A percentile compares a stretch with the other conserved stretches of the same genome.
Evolutionary conservation across 1,140 invertebrate genomes (phyloP).

Genomic region (Cyclargus thomasi): DNA sequence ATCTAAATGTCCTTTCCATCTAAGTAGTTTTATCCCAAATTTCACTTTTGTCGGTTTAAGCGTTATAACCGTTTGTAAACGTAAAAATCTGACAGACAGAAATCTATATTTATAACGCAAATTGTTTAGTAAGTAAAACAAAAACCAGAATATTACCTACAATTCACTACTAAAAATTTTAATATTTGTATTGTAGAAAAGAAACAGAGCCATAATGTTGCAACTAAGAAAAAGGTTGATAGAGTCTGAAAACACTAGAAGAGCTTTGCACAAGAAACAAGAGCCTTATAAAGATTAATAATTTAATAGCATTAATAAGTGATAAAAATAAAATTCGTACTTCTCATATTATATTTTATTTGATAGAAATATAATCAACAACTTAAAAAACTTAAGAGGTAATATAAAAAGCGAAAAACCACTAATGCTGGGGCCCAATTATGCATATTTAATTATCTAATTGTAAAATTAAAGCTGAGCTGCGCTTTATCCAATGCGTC

Average conservation of each 20-base stretch:
- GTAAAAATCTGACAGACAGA: too few species aligned
- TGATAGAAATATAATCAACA: neutral
- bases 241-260: constrained; percentile 46
- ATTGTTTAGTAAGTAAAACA: too few species aligned
- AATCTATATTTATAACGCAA: too few species aligned
- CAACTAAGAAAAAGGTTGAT: constrained; percentile 47
- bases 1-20: too few species aligned
- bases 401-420: neutral
- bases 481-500: constrained; percentile 91
- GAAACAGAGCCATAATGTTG: constrained; percentile 61
- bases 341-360: neutral
- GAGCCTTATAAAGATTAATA: neutral
- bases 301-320: neutral
- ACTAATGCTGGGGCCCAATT: neutral
- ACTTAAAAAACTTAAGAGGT: neutral
- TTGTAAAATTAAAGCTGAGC: constrained; percentile 90
- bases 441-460: constrained; percentile 78
- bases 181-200: constrained; percentile 45
- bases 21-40: too few species aligned
- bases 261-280: constrained; percentile 25
- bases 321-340: neutral
- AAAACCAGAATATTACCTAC: too few species aligned
- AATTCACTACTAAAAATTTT: neutral
- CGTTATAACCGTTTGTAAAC: too few species aligned
- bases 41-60: too few species aligned